Evolutionary conservation across 1,140 invertebrate species (phyloP).

Genomic region (Lamellibrachia luymesi): DNA sequence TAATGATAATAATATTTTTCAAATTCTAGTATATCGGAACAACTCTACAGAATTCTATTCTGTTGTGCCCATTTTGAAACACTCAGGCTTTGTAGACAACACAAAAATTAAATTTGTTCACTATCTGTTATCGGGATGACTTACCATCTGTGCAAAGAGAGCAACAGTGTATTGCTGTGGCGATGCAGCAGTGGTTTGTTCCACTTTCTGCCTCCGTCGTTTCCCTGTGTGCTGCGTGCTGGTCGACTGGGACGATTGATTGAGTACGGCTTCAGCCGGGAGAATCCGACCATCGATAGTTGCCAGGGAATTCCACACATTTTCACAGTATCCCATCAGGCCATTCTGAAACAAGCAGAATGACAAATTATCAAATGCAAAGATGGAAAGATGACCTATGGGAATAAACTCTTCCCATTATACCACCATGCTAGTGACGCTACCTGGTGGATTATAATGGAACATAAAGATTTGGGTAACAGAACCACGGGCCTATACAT

Average conservation of each 20-base stretch:
- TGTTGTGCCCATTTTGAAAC: too few species aligned
- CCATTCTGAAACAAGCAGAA: slow-evolving; percentile 60
- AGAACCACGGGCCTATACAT: too few species aligned
- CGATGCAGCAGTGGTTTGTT: slow-evolving; percentile 62
- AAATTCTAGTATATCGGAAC: too few species aligned
- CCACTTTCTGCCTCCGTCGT: slow-evolving; percentile 10
- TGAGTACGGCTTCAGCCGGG: slow-evolving; percentile 26
- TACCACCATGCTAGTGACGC: too few species aligned
- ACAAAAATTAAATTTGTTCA: slow-evolving; percentile 1
- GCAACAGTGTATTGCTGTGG: slow-evolving; percentile 53
- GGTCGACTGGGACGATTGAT: slow-evolving; percentile 21
- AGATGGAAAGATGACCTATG: too few species aligned
- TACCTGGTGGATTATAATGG: too few species aligned
- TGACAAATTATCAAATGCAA: background rate
- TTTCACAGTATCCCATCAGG: slow-evolving; percentile 61
- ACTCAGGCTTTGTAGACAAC: slow-evolving; percentile 10
- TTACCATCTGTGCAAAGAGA: slow-evolving; percentile 65
- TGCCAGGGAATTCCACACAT: slow-evolving; percentile 49
- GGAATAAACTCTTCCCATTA: too few species aligned
- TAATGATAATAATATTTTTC: too few species aligned
- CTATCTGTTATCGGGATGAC: slow-evolving; percentile 41
- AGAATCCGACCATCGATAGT: slow-evolving; percentile 33
- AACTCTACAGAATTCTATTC: too few species aligned
- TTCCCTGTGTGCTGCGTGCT: background rate
- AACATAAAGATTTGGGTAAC: too few species aligned